Base-by-base conservation (phyloP, 2,888 invertebrate genomes). In the Sycophila texana region DNA sequence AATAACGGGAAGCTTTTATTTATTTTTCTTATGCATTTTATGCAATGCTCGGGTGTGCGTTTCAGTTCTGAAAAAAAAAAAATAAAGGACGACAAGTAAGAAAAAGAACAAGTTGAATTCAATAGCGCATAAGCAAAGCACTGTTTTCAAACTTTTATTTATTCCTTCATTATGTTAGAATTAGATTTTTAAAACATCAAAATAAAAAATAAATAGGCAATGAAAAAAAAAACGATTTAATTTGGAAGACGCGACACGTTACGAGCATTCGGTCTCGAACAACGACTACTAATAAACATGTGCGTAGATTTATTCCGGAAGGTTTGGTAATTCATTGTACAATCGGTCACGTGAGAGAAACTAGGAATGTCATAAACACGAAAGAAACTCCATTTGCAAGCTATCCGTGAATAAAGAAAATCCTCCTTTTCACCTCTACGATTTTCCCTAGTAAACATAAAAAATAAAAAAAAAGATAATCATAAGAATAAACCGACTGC, bases 191-290 rank as follows among this genome's bases (percentile, higher is more conserved):
- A 39, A 39, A 10, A 39, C 39, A 10, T 5, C 0, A 39, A 39
- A 20, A 63, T 30, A 74, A 71, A 66, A 77, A 77, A 79, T 73
- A 79, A 77, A 74, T 81, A 74, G 71, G 5, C 53, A 80, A 68
- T 68, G 57, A 67, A 74, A 79, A 67, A 74, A 79, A 74, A 74
- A 7, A 66, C 26, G 26, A 74, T 67, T 39, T 55, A 57, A 82
- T 72, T 79, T 74, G 80, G 73, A 82, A 82, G 79, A 83, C 82
- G 82, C 79, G 80, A 80, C 82, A 80, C 79, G 79, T 81, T 13
- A 81, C 74, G 79, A 82, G 79, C 77, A 77, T 77, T 74, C 66
- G 55, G 77, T 75, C 57, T 80, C 74, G 72, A 82, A 82, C 77
- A 77, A 67, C 53, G 70, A 80, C 79, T 82, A 77, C 66, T 74